A percentile compares a stretch with the other conserved stretches of the same genome.
phyloP scores from a whole-genome alignment of 2,888 invertebrate species.

The Hypsopygia costalis region DNA sequence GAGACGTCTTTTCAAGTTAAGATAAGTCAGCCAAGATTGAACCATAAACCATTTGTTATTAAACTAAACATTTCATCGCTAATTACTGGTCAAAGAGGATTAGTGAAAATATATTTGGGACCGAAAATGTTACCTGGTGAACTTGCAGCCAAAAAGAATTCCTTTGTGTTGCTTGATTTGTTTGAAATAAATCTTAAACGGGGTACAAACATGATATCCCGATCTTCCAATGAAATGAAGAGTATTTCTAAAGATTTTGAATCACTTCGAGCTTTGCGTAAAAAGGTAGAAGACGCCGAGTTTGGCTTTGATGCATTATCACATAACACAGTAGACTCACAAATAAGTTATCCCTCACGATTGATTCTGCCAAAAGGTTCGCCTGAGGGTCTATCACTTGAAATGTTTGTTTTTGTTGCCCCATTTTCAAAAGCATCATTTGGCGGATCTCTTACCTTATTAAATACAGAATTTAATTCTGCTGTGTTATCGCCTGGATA shows the following conservation, averaged over 20 bases:
- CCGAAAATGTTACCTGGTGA: conserved; percentile 84
- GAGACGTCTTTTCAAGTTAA: conserved; percentile 59
- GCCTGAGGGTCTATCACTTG: conserved; percentile 82
- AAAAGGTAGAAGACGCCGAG: conserved; percentile 80
- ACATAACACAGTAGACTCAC: conserved; percentile 67
- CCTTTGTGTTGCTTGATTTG: conserved; percentile 81
- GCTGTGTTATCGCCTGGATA: conserved; percentile 80
- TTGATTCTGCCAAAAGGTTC: conserved; percentile 86
- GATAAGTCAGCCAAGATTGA: conserved; percentile 82
- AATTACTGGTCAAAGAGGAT: conserved; percentile 73
- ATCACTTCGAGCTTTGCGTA: conserved; percentile 80
- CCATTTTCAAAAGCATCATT: conserved; percentile 62
- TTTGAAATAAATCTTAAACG: conserved; percentile 80
- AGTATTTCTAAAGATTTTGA: conserved; percentile 81
- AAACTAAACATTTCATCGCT: conserved; percentile 82
- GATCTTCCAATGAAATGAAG: conserved; percentile 82
- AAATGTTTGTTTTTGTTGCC: conserved; percentile 82
- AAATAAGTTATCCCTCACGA: conserved; percentile 84
- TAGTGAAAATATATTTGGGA: conserved; percentile 84
- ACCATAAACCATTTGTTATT: conserved; percentile 85
- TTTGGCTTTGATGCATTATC: conserved; percentile 72
- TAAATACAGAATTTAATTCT: conserved; percentile 53
- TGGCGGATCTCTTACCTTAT: conserved; percentile 52
- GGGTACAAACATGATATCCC: conserved; percentile 83
- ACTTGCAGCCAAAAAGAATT: conserved; percentile 69